Evolutionary conservation across 2,113 vertebrate genomes (phyloP), one percentile per base, ranked within the genome.

Genomic region (Leptodactylus fuscus): DNA sequence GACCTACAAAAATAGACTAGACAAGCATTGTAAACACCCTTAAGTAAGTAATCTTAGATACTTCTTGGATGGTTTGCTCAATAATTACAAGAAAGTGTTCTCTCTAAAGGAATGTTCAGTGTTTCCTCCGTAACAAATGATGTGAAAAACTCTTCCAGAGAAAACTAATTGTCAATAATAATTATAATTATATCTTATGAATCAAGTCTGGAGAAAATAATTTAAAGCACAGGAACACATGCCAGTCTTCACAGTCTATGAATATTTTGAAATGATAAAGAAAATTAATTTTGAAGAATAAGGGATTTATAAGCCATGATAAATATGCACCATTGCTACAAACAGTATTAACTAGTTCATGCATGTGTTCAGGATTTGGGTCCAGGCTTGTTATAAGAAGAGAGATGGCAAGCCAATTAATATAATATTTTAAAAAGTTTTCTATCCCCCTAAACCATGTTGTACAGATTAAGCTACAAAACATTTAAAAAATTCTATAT

Each of bases 161-260:
- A 73, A 82, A 73, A 71, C 81, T 71, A 71, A 82, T 82, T 73
- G 81, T 82, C 67, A 71, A 82, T 73, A 80, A 62, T 80, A 81
- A 62, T 79, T 79, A 79, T 79, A 81, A 81, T 73, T 55, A 82
- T 82, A 70, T 82, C 15, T 32, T 82, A 82, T 71, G 67, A 82
- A 71, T 71, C 81, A 73, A 73, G 49, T 41, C 67, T 70, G 67
- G 36, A 2, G 49, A 53, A 73, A 73, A 51, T 83, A 58, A 41
- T 74, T 41, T 71, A 53, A 73, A 29, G 13, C 58, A 53, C 18
- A 74, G n/a, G n/a, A n/a, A 36, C 51, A 51, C 38, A 36, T 83
- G 69, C 53, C 69, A 41, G 24, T 73, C 81, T 74, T 82, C 69
- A 82, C 16, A 80, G n/a, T 38, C 34, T 38, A 18, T 41, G 36